Conservation (phyloP, 1,140 invertebrate genomes). For the Drosophila lowei region DNA sequence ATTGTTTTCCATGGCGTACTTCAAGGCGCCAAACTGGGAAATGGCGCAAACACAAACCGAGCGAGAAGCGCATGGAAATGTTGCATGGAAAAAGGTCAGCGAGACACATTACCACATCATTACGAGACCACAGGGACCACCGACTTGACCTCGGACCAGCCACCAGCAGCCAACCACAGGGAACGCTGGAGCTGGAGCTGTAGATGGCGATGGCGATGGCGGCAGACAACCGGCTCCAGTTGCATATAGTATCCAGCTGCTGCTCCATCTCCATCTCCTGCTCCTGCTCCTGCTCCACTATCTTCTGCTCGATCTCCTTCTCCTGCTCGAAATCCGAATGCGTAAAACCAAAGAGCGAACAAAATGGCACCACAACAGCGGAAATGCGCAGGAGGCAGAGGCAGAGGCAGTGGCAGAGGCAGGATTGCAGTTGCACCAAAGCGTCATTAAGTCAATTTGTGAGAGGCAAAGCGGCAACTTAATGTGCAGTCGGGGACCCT, state of each 20-base stretch:
- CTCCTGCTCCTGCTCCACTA: too few relatives aligned
- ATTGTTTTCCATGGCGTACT: neutral
- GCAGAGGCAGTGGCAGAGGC: neutral
- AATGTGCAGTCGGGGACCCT: constrained; percentile 59
- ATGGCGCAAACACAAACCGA: neutral
- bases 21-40: neutral
- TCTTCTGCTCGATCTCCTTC: too few relatives aligned
- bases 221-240: neutral
- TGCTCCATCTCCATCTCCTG: too few relatives aligned
- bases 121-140: constrained; percentile 55
- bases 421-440: constrained; percentile 27
- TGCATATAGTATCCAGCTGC: too few relatives aligned
- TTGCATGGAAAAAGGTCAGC: constrained; percentile 9
- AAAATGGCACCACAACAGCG: constrained; percentile 46
- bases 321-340: constrained; percentile 9
- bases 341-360: constrained; percentile 30
- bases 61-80: neutral
- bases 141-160: constrained; percentile 9
- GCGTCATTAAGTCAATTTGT: constrained; percentile 70
- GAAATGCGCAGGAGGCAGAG: constrained; percentile 2
- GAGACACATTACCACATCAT: constrained; percentile 65
- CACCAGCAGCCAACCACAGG: constrained; percentile 9
- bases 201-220: too few relatives aligned
- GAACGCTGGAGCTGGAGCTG: too few relatives aligned
- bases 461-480: constrained; percentile 39